A percentile compares a stretch with the other conserved stretches of the same genome.
These are phyloP conservation scores for Halictus rubicundus DNA, from an alignment of 1,140 invertebrate genomes.

Conservation along the genomic window DNA sequence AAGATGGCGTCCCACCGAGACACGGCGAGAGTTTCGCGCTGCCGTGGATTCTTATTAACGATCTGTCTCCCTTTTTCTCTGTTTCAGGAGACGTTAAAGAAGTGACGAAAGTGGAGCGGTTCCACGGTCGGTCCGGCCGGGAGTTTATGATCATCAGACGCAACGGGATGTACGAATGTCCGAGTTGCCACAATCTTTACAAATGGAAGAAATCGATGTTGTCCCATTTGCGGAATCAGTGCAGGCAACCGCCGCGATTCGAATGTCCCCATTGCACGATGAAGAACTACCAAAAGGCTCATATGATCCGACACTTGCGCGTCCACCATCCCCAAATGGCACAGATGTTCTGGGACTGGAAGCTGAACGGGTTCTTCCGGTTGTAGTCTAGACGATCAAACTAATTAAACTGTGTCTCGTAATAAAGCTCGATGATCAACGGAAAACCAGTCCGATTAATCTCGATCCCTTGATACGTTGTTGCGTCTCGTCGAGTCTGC, in stretches of 20 bases:
- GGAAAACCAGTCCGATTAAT: background rate
- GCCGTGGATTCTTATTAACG: conserved; percentile 18
- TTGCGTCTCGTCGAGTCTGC: too few relatives aligned
- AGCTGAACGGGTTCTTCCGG: conserved; percentile 21
- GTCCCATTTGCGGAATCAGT: conserved; percentile 80
- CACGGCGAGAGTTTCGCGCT: background rate
- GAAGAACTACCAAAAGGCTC: conserved; percentile 62
- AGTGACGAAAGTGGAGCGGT: conserved; percentile 3
- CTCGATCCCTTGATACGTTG: too few relatives aligned
- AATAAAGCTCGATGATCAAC: conserved; percentile 22
- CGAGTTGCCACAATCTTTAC: conserved; percentile 81
- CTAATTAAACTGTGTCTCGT: background rate
- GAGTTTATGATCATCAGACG: conserved; percentile 21
- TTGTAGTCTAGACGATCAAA: background rate
- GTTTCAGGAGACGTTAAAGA: conserved; percentile 22
- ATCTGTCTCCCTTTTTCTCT: background rate
- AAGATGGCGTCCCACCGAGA: background rate
- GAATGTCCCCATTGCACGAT: conserved; percentile 77
- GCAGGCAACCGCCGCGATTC: conserved; percentile 81
- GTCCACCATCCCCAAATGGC: conserved; percentile 53
- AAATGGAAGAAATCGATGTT: conserved; percentile 82
- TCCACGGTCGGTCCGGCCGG: conserved; percentile 22
- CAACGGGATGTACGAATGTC: conserved; percentile 74
- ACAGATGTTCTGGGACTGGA: conserved; percentile 54
- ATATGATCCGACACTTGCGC: conserved; percentile 62